Conservation (phyloP, 2,797 vertebrate genomes). For the Hapalemur alaotrensis region DNA sequence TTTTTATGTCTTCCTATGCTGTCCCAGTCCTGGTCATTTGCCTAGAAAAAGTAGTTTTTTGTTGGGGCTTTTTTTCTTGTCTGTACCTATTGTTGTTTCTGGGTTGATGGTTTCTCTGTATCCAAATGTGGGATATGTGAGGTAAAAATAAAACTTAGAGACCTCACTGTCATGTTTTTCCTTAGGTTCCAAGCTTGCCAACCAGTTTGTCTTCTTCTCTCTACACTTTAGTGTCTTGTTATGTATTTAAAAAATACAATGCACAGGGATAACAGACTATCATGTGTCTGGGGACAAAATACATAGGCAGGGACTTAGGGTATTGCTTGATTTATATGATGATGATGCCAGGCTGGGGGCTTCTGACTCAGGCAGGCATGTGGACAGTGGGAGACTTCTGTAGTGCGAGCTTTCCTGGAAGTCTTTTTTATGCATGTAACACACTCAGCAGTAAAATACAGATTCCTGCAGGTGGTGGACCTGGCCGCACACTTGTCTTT, state of each 20-base stretch:
- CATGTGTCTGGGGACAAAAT: neutral
- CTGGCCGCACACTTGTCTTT: neutral
- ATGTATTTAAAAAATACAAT: neutral
- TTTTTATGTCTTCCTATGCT: neutral
- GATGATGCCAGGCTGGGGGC: neutral
- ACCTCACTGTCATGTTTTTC: neutral
- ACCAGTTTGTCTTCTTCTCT: neutral
- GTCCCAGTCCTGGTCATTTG: neutral
- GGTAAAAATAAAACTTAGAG: neutral
- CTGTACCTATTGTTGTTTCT: neutral
- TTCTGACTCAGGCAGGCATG: neutral
- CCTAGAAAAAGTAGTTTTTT: neutral
- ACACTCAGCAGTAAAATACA: neutral
- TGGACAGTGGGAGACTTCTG: neutral
- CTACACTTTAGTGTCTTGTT: neutral
- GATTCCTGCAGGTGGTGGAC: neutral
- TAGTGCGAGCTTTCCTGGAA: neutral
- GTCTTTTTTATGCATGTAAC: neutral
- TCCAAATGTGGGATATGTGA: neutral
- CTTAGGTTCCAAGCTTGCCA: neutral
- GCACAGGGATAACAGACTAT: too few species aligned
- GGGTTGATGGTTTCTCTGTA: neutral
- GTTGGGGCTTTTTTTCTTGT: too few species aligned
- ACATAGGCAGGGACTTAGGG: neutral
- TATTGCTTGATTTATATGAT: neutral